Evolutionary conservation across 2,888 invertebrate genomes (phyloP).

Genomic region (Perizoma affinitatum): DNA sequence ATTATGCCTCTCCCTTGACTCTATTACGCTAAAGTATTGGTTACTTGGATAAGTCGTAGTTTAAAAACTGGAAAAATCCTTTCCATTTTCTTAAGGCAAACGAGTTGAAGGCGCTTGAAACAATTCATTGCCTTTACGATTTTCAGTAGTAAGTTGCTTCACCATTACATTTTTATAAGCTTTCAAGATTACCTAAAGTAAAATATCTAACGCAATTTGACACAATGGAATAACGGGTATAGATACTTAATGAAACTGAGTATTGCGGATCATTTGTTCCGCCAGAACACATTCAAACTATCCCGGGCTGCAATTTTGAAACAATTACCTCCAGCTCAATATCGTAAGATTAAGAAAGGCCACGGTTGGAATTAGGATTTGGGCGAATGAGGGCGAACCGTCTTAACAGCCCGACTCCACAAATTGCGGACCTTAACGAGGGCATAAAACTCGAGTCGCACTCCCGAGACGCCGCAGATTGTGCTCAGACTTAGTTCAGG

Average conservation of each 20-base stretch:
- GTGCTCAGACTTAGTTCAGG: conserved; percentile 83
- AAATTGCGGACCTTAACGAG: conserved; percentile 84
- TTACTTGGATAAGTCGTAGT: conserved; percentile 53
- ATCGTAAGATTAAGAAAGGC: conserved; percentile 83
- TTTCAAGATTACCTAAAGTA: too few species aligned
- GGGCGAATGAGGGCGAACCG: conserved; percentile 72
- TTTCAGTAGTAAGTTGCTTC: conserved; percentile 7
- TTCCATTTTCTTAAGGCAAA: conserved; percentile 37
- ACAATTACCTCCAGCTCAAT: conserved; percentile 82
- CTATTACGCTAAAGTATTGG: conserved; percentile 58
- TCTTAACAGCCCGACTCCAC: conserved; percentile 82
- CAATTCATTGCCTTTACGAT: conserved; percentile 18
- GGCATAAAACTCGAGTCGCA: conserved; percentile 81
- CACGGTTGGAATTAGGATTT: conserved; percentile 80
- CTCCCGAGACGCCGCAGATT: conserved; percentile 81
- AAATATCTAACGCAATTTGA: background rate
- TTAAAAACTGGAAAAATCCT: conserved; percentile 41
- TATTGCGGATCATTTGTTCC: conserved; percentile 40
- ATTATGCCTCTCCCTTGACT: conserved; percentile 69
- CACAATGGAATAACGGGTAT: conserved; percentile 11
- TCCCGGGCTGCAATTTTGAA: conserved; percentile 76
- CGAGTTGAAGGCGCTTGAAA: conserved; percentile 29
- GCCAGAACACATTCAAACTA: conserved; percentile 45
- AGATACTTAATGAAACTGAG: conserved; percentile 32
- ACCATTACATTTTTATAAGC: background rate